These are phyloP conservation scores for Cheilosia urbana DNA, from an alignment of 2,888 invertebrate species.

Conservation along the genomic window DNA sequence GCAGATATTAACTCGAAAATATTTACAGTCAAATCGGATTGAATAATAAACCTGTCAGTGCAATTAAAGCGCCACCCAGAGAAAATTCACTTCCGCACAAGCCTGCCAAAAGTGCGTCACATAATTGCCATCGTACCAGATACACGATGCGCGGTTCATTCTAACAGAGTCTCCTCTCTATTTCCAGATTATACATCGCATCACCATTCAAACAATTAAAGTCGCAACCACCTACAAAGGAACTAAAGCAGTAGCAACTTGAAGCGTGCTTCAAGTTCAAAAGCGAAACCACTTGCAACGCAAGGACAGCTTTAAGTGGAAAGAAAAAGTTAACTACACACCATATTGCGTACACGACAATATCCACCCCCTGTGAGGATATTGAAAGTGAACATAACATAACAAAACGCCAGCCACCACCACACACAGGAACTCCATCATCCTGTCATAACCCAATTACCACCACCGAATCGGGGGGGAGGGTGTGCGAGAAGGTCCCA, in stretches of 20 bases:
- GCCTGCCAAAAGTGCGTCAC: constrained; percentile 50
- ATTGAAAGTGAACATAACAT: constrained; percentile 64
- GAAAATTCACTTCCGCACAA: background rate
- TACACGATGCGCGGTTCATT: constrained; percentile 18
- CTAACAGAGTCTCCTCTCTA: constrained; percentile 8
- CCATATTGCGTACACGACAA: constrained; percentile 29
- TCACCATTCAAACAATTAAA: constrained; percentile 41
- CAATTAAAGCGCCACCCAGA: constrained; percentile 10
- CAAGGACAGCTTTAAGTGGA: constrained; percentile 47
- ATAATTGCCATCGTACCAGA: constrained; percentile 19
- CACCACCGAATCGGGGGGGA: constrained; percentile 34
- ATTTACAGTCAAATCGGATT: constrained; percentile 66
- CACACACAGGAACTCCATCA: constrained; percentile 63
- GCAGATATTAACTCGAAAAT: constrained; percentile 53
- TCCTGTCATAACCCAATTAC: constrained; percentile 72
- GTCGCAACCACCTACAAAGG: constrained; percentile 9
- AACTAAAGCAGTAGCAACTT: constrained; percentile 40
- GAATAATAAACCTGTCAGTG: constrained; percentile 59
- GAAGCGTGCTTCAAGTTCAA: constrained; percentile 50
- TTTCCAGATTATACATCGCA: constrained; percentile 42
- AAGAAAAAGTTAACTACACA: constrained; percentile 24
- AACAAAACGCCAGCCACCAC: constrained; percentile 44
- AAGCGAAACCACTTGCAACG: constrained; percentile 54
- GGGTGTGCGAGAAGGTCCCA: constrained; percentile 38
- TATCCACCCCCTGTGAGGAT: constrained; percentile 47